Evolutionary conservation across 2,113 vertebrate genomes (phyloP).

Genomic region (Hippocampus abdominalis): DNA sequence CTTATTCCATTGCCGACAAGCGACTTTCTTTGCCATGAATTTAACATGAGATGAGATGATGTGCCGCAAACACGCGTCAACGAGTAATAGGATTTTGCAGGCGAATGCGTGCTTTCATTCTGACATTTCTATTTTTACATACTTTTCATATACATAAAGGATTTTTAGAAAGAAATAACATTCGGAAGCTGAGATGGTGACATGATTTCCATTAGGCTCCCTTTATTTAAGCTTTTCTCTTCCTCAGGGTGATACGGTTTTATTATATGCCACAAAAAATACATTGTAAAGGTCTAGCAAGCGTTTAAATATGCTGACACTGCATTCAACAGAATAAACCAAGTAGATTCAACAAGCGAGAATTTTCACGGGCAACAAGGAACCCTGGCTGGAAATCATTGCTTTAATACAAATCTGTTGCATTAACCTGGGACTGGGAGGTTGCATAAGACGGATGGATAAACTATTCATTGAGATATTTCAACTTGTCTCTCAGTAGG

Average conservation of each 20-base stretch:
- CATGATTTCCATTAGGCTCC: neutral
- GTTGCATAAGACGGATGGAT: no score
- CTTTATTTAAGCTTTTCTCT: neutral
- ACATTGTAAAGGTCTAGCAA: neutral
- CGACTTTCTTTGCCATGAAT: conserved; percentile 12
- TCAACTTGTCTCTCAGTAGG: no score
- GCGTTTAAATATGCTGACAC: neutral
- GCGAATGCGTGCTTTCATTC: neutral
- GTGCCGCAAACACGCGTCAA: conserved; percentile 1
- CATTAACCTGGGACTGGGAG: neutral
- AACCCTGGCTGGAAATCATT: neutral
- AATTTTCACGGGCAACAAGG: neutral
- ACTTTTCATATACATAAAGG: neutral
- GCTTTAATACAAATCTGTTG: neutral
- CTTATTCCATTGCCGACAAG: conserved; percentile 17
- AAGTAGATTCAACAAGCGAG: neutral
- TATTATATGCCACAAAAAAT: neutral
- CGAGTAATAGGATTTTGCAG: neutral
- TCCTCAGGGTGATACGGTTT: neutral
- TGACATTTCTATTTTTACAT: neutral
- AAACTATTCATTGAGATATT: no score
- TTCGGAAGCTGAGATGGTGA: neutral
- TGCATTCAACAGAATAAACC: neutral
- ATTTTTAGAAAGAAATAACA: neutral
- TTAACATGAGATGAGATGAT: conserved; percentile 3